These are phyloP conservation scores for Zaprionus ornatus DNA, from an alignment of 1,140 invertebrate genomes.

Conservation along the genomic window DNA sequence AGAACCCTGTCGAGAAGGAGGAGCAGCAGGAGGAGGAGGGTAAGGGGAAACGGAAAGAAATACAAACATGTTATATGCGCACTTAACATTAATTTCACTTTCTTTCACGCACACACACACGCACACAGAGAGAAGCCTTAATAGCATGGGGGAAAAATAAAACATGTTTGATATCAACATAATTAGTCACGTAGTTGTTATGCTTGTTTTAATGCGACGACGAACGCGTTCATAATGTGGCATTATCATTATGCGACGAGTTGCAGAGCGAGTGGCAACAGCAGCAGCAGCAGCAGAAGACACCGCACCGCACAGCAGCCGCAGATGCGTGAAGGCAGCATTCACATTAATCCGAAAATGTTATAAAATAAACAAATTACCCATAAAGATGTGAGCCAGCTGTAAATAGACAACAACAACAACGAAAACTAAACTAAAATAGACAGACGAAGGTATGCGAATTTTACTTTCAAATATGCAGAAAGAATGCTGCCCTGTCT, in stretches of 20 bases:
- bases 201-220: slow-evolving; percentile 76
- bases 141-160: slow-evolving; percentile 30
- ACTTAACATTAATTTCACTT: slow-evolving; percentile 81
- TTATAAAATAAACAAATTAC: slow-evolving; percentile 77
- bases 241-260: slow-evolving; percentile 61
- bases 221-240: slow-evolving; percentile 74
- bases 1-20: slow-evolving; percentile 3
- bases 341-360: slow-evolving; percentile 41
- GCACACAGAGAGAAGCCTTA: slow-evolving; percentile 43
- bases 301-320: background rate
- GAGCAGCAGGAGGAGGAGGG: background rate
- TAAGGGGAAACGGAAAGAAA: slow-evolving; percentile 32
- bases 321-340: slow-evolving; percentile 37
- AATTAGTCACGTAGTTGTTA: slow-evolving; percentile 83
- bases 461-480: slow-evolving; percentile 41
- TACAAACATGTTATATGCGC: slow-evolving; percentile 61
- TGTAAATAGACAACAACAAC: slow-evolving; percentile 20
- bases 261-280: slow-evolving; percentile 21
- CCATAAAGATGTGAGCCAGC: slow-evolving; percentile 45
- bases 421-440: background rate
- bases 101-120: slow-evolving; percentile 52
- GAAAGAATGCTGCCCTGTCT: slow-evolving; percentile 25
- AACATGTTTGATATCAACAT: slow-evolving; percentile 74
- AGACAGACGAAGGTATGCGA: slow-evolving; percentile 2
- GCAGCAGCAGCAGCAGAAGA: slow-evolving; percentile 16